Base-by-base conservation (phyloP, 2,888 invertebrate species). In the Scaptomyza flava region DNA sequence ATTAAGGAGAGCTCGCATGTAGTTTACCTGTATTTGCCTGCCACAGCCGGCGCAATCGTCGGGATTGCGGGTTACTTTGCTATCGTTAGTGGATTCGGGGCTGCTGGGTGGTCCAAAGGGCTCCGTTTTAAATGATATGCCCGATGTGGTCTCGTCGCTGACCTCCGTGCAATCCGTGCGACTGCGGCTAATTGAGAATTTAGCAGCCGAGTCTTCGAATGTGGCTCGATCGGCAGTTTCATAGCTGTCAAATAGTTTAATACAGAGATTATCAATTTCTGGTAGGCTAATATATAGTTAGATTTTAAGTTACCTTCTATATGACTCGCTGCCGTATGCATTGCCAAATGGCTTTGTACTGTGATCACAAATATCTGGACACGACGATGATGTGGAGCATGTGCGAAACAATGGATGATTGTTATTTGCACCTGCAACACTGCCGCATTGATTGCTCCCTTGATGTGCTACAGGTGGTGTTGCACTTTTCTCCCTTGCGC, bases 21-120 rank as follows among this genome's bases (percentile, higher is more conserved):
- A 8, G 14, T 70, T 81, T 77, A 92, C 92, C 91, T 94, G 94
- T 92, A 98, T 98, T 82, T 95, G 94, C 64, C 94, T 93, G 12
- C 97, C 97, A 91, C 98, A 98, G 52, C 98, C 98, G 57, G 97
- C 97, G 92, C 98, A 98, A 79, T 91, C 92, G 58, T 92, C 92
- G 45, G 91, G 88, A 68, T 87, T 90, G 74, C 89, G 89, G 60
- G 89, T 82, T 64, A 89, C 53, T 81, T 90, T 89, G 59, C 89
- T 87, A 80, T 91, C 92, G 74, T 89, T 90, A 67, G 91, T 89
- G 54, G 92, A 92, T 60, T 92, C 92, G 54, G 92, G 92, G 81
- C 92, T 92, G 77, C 91, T 92, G 64, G 92, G 91, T 50, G 92
- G 91, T 63, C 90, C 91, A 62, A 88, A 90, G 27, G 92, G 92